Percentiles rank a stretch among this genome's conserved stretches.
phyloP scores from a whole-genome alignment of 2,888 invertebrate species.

The Seira musarum region DNA sequence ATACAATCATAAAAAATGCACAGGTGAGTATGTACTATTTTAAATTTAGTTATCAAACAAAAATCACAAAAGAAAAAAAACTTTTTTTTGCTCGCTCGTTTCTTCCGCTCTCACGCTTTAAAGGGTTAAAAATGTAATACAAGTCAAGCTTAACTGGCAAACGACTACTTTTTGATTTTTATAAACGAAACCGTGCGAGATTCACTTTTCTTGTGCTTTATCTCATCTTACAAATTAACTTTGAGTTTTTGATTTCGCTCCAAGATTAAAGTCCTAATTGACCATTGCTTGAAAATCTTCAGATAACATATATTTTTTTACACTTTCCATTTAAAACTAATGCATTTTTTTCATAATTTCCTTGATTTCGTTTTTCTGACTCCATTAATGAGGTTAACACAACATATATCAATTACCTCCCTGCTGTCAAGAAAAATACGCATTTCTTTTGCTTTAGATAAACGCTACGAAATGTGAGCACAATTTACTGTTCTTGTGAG shows the following conservation, averaged over 20 bases:
- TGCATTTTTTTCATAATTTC: conserved; percentile 20
- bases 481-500: too few relatives aligned
- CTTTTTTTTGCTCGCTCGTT: too few relatives aligned
- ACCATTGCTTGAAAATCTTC: neutral
- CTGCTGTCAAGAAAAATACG: conserved; percentile 23
- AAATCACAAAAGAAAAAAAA: neutral
- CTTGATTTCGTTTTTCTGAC: conserved; percentile 5
- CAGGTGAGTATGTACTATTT: neutral
- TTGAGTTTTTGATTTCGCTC: conserved; percentile 34
- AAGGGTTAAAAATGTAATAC: too few relatives aligned
- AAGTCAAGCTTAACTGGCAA: too few relatives aligned
- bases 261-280: conserved; percentile 33
- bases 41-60: conserved; percentile 36
- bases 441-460: conserved; percentile 8
- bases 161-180: too few relatives aligned
- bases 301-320: too few relatives aligned
- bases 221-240: too few relatives aligned
- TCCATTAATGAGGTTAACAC: conserved; percentile 25
- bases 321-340: neutral
- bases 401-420: conserved; percentile 39
- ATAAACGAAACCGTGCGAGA: too few relatives aligned
- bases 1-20: conserved; percentile 27
- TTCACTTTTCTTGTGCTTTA: too few relatives aligned
- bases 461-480: too few relatives aligned
- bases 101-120: too few relatives aligned